These are phyloP conservation scores for Drosophila chauvacae DNA, from an alignment of 1,140 invertebrate species.

Conservation along the genomic window DNA sequence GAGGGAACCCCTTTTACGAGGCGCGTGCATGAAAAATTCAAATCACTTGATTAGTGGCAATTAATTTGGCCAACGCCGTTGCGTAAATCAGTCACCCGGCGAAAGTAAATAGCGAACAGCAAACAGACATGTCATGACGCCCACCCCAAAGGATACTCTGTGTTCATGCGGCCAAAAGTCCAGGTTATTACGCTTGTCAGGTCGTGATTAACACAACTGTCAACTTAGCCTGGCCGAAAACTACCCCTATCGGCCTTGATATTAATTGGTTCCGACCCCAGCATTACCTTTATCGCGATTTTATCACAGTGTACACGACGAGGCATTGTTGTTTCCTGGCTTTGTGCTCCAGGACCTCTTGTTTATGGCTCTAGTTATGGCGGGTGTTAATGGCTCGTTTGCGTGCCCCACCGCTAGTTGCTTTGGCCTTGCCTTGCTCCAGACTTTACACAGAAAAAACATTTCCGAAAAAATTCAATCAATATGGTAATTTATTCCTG, in stretches of 20 bases:
- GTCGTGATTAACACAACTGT: constrained; percentile 7
- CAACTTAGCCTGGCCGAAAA: not conserved
- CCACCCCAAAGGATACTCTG: not conserved
- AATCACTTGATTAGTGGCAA: constrained; percentile 78
- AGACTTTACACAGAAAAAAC: constrained; percentile 21
- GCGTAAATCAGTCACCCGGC: constrained; percentile 55
- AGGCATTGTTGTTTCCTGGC: constrained; percentile 15
- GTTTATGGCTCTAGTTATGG: constrained; percentile 55
- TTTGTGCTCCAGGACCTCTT: constrained; percentile 29
- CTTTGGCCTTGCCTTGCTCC: constrained; percentile 14
- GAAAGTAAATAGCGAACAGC: constrained; percentile 1
- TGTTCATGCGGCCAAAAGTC: constrained; percentile 21
- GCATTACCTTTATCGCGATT: constrained; percentile 31
- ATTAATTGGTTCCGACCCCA: constrained; percentile 7
- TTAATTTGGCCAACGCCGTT: constrained; percentile 58
- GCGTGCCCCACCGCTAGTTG: constrained; percentile 55
- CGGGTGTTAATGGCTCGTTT: constrained; percentile 75
- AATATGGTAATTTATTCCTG: constrained; percentile 2
- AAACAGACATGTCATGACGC: constrained; percentile 21
- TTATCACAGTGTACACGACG: constrained; percentile 33
- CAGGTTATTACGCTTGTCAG: constrained; percentile 1
- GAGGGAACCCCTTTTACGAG: constrained; percentile 53
- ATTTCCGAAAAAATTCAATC: not conserved
- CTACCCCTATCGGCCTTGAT: constrained; percentile 14
- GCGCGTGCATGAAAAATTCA: constrained; percentile 69